Evolutionary conservation across 2,797 vertebrate genomes (phyloP).

Genomic region (Clamator glandarius): DNA sequence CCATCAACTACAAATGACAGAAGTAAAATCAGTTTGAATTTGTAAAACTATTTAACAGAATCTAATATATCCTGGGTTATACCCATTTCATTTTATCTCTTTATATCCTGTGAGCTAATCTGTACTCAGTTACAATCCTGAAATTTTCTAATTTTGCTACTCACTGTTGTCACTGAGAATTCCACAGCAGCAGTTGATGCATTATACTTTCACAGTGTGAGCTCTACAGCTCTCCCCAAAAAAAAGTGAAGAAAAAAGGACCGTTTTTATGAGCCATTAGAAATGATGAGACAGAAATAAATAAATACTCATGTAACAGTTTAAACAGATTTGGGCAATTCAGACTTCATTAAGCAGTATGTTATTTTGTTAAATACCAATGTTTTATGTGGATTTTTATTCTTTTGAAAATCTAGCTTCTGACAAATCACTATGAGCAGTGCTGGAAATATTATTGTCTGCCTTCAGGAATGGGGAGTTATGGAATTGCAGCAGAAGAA

Average conservation of each 20-base stretch:
- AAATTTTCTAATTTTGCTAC: background rate
- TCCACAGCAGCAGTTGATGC: background rate
- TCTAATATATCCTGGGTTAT: background rate
- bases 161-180: background rate
- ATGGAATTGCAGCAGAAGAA: slow-evolving; percentile 92
- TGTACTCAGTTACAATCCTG: background rate
- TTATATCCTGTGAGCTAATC: background rate
- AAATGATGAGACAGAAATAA: background rate
- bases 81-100: background rate
- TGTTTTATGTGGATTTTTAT: background rate
- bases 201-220: background rate
- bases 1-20: background rate
- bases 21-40: background rate
- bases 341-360: background rate
- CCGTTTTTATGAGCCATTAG: background rate
- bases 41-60: background rate
- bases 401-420: slow-evolving; percentile 82
- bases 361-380: background rate
- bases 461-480: slow-evolving; percentile 91
- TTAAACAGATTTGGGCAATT: background rate
- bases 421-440: slow-evolving; percentile 97
- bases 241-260: background rate
- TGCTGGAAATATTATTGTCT: slow-evolving; percentile 99
- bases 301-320: background rate
- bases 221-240: background rate